Percentiles rank a stretch among this genome's conserved stretches.
These are phyloP conservation scores for Chloropsis hardwickii DNA, from an alignment of 2,113 vertebrate species.

Conservation along the genomic window DNA sequence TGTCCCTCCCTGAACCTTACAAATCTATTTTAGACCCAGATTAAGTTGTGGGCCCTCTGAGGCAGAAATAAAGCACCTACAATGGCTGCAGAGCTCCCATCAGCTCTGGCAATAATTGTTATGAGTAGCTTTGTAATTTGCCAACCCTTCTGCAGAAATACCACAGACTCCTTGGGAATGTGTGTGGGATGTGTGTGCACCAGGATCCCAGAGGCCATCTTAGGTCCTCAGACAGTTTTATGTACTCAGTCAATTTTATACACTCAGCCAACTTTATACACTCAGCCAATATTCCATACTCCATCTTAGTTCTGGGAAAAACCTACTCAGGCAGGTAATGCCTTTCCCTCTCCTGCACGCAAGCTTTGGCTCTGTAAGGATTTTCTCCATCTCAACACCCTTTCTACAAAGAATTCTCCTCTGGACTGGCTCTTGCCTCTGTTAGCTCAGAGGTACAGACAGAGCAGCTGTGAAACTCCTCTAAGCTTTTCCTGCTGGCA, in stretches of 20 bases:
- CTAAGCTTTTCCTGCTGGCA: neutral
- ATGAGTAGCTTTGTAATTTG: neutral
- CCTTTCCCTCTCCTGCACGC: neutral
- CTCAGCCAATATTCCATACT: neutral
- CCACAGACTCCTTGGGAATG: too few relatives aligned
- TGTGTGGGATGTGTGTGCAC: neutral
- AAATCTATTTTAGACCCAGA: neutral
- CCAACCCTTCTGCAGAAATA: neutral
- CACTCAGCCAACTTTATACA: neutral
- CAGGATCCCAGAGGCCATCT: neutral
- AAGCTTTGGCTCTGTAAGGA: neutral
- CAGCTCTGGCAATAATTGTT: neutral
- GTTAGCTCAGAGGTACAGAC: neutral
- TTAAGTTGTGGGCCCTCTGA: neutral
- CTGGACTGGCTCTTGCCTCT: neutral
- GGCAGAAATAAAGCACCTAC: neutral
- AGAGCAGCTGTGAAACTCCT: neutral
- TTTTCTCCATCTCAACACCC: neutral
- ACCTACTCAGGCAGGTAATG: neutral
- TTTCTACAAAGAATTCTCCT: neutral
- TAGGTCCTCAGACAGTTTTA: neutral
- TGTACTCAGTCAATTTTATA: neutral
- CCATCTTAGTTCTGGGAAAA: neutral
- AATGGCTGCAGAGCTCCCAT: neutral
- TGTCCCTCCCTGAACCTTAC: neutral